phyloP scores from a whole-genome alignment of 2,113 vertebrate genomes.

The Brachirus orientalis region DNA sequence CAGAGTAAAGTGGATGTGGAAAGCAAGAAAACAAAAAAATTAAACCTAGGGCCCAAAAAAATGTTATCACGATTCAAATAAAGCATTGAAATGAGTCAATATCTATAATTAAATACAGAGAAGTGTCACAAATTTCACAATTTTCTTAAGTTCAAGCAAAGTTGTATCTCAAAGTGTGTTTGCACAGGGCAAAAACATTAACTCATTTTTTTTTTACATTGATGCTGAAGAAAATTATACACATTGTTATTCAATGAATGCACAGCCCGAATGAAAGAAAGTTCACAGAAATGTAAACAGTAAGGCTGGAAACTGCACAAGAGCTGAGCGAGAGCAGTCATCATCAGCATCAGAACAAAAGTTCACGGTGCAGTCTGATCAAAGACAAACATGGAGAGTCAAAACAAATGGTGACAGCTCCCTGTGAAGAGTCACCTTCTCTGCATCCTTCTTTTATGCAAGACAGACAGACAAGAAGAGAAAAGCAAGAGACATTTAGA shows the following conservation, averaged over 20 bases:
- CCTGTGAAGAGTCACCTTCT: conserved; percentile 45
- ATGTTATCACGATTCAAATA: no score
- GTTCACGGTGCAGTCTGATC: conserved; percentile 1
- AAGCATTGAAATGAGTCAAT: no score
- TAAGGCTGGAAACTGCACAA: not conserved
- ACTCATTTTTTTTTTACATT: no score
- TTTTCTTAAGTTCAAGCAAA: no score
- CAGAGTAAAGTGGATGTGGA: not conserved
- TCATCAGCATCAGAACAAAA: not conserved
- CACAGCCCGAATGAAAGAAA: no score
- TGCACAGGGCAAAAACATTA: no score
- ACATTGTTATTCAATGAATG: no score
- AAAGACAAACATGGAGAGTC: not conserved
- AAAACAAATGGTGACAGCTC: conserved; percentile 4
- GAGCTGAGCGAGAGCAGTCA: no score
- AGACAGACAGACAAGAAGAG: conserved; percentile 44
- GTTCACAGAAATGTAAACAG: not conserved
- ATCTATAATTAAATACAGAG: no score
- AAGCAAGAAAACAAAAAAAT: not conserved
- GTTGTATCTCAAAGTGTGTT: no score
- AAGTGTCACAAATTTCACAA: no score
- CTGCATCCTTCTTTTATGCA: conserved; percentile 37
- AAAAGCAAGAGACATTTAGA: conserved; percentile 21
- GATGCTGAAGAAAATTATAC: not conserved
- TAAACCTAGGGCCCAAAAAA: not conserved